Conservation (phyloP, 1,140 invertebrate species). For the Drosophila carrolli region DNA sequence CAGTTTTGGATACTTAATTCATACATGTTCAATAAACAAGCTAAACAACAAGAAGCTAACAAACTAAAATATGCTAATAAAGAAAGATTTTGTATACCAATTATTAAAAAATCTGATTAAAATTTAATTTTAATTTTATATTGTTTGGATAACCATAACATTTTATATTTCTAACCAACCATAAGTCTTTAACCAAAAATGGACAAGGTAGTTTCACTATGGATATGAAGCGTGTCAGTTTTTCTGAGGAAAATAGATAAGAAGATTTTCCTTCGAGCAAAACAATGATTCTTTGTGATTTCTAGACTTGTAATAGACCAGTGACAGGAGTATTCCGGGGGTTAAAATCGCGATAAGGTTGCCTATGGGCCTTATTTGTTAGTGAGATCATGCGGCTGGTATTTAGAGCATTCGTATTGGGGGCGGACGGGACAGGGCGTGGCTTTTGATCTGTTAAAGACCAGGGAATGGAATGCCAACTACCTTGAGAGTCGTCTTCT, state of each 20-base stretch:
- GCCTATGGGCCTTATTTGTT: slow-evolving; percentile 22
- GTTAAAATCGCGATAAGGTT: slow-evolving; percentile 27
- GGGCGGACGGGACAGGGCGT: slow-evolving; percentile 7
- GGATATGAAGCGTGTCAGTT: not conserved
- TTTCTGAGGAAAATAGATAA: not conserved
- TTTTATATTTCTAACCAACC: not conserved
- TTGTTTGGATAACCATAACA: not conserved
- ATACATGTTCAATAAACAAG: too few species aligned
- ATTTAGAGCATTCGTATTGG: slow-evolving; percentile 17
- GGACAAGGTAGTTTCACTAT: not conserved
- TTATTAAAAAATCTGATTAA: too few species aligned
- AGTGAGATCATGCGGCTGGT: slow-evolving; percentile 57
- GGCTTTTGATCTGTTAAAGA: slow-evolving; percentile 1
- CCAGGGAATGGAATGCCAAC: slow-evolving; percentile 49
- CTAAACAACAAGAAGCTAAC: too few species aligned
- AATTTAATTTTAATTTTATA: too few species aligned
- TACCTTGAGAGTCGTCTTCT: slow-evolving; percentile 70
- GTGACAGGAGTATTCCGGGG: slow-evolving; percentile 11
- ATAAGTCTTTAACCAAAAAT: too few species aligned
- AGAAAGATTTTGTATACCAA: too few species aligned
- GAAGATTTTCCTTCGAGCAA: not conserved
- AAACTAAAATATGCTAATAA: too few species aligned
- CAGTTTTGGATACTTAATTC: too few species aligned
- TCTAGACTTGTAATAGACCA: slow-evolving; percentile 12
- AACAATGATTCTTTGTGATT: slow-evolving; percentile 2